These are phyloP conservation scores for Dendropsophus ebraccatus DNA, from an alignment of 2,113 vertebrate genomes.

Conservation along the genomic window DNA sequence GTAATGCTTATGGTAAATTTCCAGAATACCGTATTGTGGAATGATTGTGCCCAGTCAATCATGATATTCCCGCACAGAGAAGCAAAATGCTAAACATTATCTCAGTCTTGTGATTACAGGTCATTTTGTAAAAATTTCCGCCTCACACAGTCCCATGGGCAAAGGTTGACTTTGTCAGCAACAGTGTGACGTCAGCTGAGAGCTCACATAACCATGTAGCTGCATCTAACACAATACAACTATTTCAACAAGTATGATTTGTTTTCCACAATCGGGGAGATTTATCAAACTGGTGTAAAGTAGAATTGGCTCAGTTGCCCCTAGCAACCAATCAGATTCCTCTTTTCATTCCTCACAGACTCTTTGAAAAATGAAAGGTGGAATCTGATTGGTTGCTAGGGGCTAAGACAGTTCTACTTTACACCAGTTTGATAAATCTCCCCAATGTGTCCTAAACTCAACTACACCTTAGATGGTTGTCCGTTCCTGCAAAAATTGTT, in stretches of 20 bases:
- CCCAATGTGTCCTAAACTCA: too few species aligned
- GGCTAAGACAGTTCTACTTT: too few species aligned
- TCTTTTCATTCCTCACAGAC: too few species aligned
- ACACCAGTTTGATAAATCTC: too few species aligned
- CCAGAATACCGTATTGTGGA: background rate
- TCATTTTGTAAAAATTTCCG: slow-evolving; percentile 9
- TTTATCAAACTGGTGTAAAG: too few species aligned
- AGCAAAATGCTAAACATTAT: slow-evolving; percentile 16
- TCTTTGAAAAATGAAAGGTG: too few species aligned
- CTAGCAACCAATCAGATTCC: too few species aligned
- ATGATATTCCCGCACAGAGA: background rate
- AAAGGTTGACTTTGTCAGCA: slow-evolving; percentile 34
- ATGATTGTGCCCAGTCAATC: background rate
- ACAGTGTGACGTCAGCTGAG: background rate
- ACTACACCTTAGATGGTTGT: too few species aligned
- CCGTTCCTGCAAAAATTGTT: too few species aligned
- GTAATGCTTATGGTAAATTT: background rate
- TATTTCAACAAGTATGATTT: background rate
- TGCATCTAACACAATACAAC: background rate
- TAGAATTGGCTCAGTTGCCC: too few species aligned
- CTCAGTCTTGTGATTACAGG: slow-evolving; percentile 10
- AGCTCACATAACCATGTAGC: background rate
- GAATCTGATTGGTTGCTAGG: too few species aligned
- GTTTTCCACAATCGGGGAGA: too few species aligned
- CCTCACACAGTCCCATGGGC: background rate